Evolutionary conservation across 2,113 vertebrate species (phyloP).

Genomic region (Notiomystis cincta): DNA sequence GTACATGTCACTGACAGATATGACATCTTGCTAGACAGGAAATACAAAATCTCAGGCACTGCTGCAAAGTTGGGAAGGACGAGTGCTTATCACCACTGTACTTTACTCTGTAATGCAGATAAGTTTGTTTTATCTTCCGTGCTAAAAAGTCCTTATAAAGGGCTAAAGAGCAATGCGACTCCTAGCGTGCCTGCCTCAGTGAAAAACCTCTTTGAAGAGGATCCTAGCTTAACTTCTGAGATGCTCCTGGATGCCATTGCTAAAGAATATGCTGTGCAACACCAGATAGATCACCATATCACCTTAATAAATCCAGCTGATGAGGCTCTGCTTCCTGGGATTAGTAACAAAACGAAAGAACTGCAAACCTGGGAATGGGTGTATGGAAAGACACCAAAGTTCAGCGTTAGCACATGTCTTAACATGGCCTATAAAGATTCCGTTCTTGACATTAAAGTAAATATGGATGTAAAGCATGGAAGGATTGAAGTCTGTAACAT

Average conservation of each 20-base stretch:
- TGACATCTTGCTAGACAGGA: conserved; percentile 83
- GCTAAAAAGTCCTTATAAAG: conserved; percentile 80
- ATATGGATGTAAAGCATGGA: conserved; percentile 82
- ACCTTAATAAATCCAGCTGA: conserved; percentile 79
- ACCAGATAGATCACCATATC: conserved; percentile 62
- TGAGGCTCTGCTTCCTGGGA: conserved; percentile 79
- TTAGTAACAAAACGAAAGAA: conserved; percentile 73
- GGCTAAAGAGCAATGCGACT: conserved; percentile 88
- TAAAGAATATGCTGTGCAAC: conserved; percentile 76
- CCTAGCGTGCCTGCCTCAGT: conserved; percentile 84
- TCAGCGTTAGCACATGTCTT: conserved; percentile 76
- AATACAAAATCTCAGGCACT: conserved; percentile 90
- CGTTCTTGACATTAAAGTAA: conserved; percentile 65
- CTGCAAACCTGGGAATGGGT: conserved; percentile 89
- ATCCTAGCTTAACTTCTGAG: conserved; percentile 79
- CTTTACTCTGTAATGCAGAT: conserved; percentile 82
- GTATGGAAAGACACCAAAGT: conserved; percentile 90
- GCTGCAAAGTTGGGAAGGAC: conserved; percentile 88
- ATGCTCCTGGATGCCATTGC: conserved; percentile 78
- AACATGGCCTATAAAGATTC: conserved; percentile 59
- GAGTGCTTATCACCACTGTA: conserved; percentile 92
- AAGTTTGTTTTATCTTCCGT: conserved; percentile 74
- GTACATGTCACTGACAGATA: conserved; percentile 81
- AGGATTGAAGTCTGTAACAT: conserved; percentile 77
- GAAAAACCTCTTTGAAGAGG: conserved; percentile 84